Evolutionary conservation across 2,113 vertebrate species (phyloP).

Genomic region (Rhinoptilus africanus): DNA sequence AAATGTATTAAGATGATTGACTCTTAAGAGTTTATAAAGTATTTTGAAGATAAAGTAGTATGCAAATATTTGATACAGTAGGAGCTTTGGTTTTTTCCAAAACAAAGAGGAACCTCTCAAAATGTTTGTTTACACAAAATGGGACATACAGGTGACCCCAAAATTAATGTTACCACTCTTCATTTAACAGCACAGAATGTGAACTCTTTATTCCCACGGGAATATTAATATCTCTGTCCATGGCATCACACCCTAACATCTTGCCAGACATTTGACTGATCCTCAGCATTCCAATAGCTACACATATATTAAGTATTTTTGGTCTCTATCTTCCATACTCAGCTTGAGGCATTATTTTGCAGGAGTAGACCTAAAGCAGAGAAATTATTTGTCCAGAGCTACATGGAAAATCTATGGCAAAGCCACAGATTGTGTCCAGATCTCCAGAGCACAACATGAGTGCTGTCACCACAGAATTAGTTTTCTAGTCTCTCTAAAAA

Average conservation of each 20-base stretch:
- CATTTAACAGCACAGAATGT: neutral
- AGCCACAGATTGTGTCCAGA: neutral
- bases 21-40: neutral
- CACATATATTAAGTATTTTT: neutral
- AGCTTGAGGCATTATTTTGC: neutral
- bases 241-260: neutral
- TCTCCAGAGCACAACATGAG: neutral
- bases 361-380: neutral
- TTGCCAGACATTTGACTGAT: neutral
- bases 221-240: neutral
- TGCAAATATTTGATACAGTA: neutral
- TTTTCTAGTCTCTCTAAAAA: neutral
- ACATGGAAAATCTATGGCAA: neutral
- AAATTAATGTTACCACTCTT: neutral
- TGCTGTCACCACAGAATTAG: neutral
- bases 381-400: neutral
- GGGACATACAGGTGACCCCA: neutral
- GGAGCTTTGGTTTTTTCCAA: neutral
- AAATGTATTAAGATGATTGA: neutral
- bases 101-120: neutral
- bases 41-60: neutral
- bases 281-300: neutral
- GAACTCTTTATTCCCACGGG: neutral
- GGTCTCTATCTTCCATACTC: neutral
- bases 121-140: neutral